Conservation (phyloP, 2,888 invertebrate genomes). For the Azorinus chamasolen region DNA sequence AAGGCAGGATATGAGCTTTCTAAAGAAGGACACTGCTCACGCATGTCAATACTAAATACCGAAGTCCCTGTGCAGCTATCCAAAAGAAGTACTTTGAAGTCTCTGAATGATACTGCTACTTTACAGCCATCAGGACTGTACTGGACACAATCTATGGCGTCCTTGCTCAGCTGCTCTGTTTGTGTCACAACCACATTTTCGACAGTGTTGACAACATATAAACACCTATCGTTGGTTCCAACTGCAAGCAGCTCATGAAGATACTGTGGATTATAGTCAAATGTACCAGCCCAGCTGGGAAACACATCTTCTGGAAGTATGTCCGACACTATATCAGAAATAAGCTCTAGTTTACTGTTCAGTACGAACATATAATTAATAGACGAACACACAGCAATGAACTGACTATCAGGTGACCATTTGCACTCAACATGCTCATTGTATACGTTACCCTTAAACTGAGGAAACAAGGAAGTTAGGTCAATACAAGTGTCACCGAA, state of each 20-base stretch:
- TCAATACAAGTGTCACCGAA: constrained; percentile 32
- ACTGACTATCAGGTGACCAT: constrained; percentile 77
- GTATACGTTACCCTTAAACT: constrained; percentile 46
- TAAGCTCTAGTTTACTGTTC: constrained; percentile 30
- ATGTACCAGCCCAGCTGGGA: constrained; percentile 70
- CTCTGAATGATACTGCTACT: constrained; percentile 68
- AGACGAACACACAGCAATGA: constrained; percentile 72
- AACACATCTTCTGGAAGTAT: constrained; percentile 56
- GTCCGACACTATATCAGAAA: constrained; percentile 70
- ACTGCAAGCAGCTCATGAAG: constrained; percentile 69
- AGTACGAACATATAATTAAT: constrained; percentile 15
- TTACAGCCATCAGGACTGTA: constrained; percentile 67
- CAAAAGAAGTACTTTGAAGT: constrained; percentile 66
- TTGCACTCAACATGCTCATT: constrained; percentile 75
- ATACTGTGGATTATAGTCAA: constrained; percentile 77
- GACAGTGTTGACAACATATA: constrained; percentile 67
- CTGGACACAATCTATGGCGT: constrained; percentile 67
- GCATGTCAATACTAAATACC: constrained; percentile 66
- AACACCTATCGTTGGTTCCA: constrained; percentile 62
- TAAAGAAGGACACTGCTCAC: constrained; percentile 49
- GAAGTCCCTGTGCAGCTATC: constrained; percentile 48
- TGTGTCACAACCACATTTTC: constrained; percentile 41
- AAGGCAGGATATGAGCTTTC: constrained; percentile 32
- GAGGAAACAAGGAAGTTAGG: constrained; percentile 28
- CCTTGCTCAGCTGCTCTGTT: constrained; percentile 34